Evolutionary conservation across 2,797 vertebrate genomes (phyloP), one percentile per base, ranked within the genome.

Genomic region (Margarornis squamiger): DNA sequence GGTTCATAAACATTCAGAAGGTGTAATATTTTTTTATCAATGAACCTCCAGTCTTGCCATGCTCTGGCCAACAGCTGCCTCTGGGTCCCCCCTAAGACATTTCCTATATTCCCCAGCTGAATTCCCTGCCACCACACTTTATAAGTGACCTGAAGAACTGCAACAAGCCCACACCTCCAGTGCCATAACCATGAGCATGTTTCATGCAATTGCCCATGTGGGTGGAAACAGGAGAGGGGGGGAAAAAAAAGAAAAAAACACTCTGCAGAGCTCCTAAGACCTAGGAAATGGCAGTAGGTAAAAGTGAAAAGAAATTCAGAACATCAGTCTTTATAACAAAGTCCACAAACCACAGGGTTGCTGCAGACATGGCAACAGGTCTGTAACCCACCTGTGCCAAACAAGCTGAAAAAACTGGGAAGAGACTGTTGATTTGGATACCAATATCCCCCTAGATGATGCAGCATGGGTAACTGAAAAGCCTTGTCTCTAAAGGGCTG

Each of bases 341-440:
- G 9, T 8, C 8, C 13, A 11, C 23, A 68, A 65, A 26, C 0
- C 8, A n/a, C 51, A 49, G 48, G 14, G 18, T 29, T 54, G 34
- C 12, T 54, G 34, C 12, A 59, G 30, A 38, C 4, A 14, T 1
- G 2, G 26, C 27, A 76, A 24, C 2, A 0, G 2, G 6, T 17
- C 36, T 65, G 20, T 29, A 61, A 43, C 38, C 38, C 32, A 85
- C n/a, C 67, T 63, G 34, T 23, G 23, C 16, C 59, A 75, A 36
- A 8, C 21, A 29, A 52, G 30, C 21, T 62, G 74, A 45, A 89
- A 46, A 3, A 7, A 59, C 27, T 32, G 29, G 14, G 20, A 55
- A 54, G 59, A 72, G 10, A 26, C 1, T 2, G 9, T 23, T 26
- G 26, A 14, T 65, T n/a, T 54, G 70, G 62, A 39, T 54, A 62